Conservation (phyloP, 2,797 vertebrate species). For the Hyperoplus immaculatus region DNA sequence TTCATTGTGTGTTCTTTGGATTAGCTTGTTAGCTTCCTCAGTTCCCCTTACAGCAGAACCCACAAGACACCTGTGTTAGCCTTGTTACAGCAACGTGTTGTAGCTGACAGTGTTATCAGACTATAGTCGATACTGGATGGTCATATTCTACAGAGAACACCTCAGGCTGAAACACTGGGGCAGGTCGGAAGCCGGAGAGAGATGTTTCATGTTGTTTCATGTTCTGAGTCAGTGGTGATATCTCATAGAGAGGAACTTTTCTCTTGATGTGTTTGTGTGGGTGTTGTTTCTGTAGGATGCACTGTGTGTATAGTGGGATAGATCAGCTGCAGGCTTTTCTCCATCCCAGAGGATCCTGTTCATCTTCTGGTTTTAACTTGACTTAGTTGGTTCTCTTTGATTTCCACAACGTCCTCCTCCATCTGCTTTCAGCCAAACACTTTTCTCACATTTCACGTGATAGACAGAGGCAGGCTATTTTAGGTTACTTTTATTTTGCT, state of each 20-base stretch:
- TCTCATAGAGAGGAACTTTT: neutral
- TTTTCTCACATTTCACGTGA: no score
- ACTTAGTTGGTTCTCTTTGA: no score
- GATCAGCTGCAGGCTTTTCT: neutral
- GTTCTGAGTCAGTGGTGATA: neutral
- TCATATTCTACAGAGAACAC: constrained; percentile 10
- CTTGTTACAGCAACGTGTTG: constrained; percentile 4
- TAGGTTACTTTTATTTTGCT: no score
- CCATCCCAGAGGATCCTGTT: no score
- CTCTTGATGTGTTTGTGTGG: neutral
- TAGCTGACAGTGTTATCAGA: constrained; percentile 1
- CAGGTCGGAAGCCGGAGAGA: no score
- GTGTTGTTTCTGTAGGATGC: neutral
- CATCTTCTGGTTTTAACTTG: no score
- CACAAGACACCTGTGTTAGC: neutral
- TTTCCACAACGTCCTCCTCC: no score
- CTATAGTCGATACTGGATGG: neutral
- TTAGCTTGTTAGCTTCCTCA: neutral
- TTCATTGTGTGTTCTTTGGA: neutral
- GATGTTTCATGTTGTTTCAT: no score
- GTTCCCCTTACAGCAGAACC: neutral
- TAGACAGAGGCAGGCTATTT: no score
- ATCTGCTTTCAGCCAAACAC: no score
- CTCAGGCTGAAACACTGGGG: neutral
- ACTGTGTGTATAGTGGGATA: neutral